These are phyloP conservation scores for Dinomys branickii DNA, from an alignment of 2,113 vertebrate species.

Conservation along the genomic window DNA sequence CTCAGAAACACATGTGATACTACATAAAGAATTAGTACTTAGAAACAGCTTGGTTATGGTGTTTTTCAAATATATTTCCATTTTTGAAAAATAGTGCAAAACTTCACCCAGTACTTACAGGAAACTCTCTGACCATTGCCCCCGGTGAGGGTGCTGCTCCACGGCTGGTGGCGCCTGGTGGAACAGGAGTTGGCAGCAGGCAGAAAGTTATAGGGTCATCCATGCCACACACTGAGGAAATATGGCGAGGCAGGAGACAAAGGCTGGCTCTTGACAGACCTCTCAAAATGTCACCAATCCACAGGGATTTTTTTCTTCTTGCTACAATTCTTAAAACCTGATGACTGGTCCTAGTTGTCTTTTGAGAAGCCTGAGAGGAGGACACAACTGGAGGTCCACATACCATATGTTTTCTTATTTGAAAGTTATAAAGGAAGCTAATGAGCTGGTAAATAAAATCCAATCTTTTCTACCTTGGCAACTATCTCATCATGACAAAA, in stretches of 20 bases:
- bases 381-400: not conserved
- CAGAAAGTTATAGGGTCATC: not conserved
- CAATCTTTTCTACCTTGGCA: not conserved
- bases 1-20: conserved; percentile 74
- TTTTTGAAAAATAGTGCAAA: conserved; percentile 43
- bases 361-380: not conserved
- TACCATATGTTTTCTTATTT: not conserved
- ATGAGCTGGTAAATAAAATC: not conserved
- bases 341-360: not conserved
- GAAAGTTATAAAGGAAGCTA: not conserved
- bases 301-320: not conserved
- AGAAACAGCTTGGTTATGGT: conserved; percentile 67
- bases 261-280: not conserved
- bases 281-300: not conserved
- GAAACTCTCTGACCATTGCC: not conserved
- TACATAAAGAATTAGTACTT: conserved; percentile 75
- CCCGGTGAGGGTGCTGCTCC: not conserved
- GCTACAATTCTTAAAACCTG: not conserved
- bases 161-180: too few relatives aligned
- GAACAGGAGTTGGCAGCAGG: not conserved
- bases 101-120: not conserved
- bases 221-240: not conserved
- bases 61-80: conserved; percentile 52
- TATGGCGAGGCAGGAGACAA: not conserved
- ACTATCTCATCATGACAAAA: not conserved